phyloP scores from a whole-genome alignment of 2,113 vertebrate genomes.

The Cebidichthys violaceus region DNA sequence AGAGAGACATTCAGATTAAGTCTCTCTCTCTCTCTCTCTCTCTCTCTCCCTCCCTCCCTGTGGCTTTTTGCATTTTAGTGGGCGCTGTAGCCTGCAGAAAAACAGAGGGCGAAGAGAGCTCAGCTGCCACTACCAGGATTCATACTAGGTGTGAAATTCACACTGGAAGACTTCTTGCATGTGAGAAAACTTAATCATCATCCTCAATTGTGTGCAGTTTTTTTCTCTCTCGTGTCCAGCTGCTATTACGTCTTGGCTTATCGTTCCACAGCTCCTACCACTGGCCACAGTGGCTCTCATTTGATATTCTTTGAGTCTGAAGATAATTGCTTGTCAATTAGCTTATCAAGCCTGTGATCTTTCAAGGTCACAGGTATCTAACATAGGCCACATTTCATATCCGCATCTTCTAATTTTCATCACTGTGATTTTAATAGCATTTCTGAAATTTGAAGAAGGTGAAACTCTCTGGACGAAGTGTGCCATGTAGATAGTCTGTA shows the following conservation, averaged over 20 bases:
- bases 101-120: constrained; percentile 38
- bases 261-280: background rate
- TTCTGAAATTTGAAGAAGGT: constrained; percentile 17
- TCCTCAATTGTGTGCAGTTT: constrained; percentile 30
- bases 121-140: constrained; percentile 22
- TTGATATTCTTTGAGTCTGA: constrained; percentile 32
- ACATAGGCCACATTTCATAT: constrained; percentile 39
- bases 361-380: constrained; percentile 52
- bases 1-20: constrained; percentile 51
- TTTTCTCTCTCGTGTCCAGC: background rate
- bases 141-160: constrained; percentile 41
- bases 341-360: constrained; percentile 50
- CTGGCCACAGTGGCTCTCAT: constrained; percentile 3
- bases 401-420: constrained; percentile 24
- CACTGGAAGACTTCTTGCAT: constrained; percentile 38
- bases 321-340: constrained; percentile 61
- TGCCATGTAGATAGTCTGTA: constrained; percentile 25
- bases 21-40: background rate
- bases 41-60: background rate
- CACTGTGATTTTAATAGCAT: constrained; percentile 31
- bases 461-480: constrained; percentile 23
- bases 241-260: background rate
- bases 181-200: constrained; percentile 32
- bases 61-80: constrained; percentile 36
- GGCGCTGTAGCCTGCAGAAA: constrained; percentile 29